Evolutionary conservation across 2,888 invertebrate species (phyloP), one percentile per base, ranked within the genome.

Genomic region (Lycia hirtaria): DNA sequence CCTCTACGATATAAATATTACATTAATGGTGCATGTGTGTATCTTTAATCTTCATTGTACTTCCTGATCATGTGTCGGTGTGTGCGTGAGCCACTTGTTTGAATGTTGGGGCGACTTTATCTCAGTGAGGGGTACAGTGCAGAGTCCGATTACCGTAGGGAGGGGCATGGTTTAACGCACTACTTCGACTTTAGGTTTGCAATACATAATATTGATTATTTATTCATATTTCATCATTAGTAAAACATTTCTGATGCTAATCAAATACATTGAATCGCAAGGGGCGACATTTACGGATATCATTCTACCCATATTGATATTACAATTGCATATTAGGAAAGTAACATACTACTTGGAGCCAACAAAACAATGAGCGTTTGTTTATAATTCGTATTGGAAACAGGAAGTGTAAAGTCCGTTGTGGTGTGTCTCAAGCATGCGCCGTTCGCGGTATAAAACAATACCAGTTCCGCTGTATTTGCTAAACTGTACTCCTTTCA

Each of bases 51-150:
- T 89, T 85, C 81, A 88, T 91, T 91, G 89, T 91, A 91, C 91
- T 92, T 92, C 92, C 92, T 92, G 88, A 89, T 88, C 76, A 76
- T 78, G 69, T 60, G 71, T 62, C 33, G 37, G 90, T 88, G 90
- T 91, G 90, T 89, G 91, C 56, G 91, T 90, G 84, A 87, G 86
- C 87, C 91, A 92, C 91, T 91, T 92, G 92, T 91, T 91, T 85
- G 89, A 89, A 88, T 89, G 89, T 81, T 88, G 85, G 91, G 92
- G 90, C 87, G 85, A 87, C 89, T 89, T 87, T 90, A 89, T 90
- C 90, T 88, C 86, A 76, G 85, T 73, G 83, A 88, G 91, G 90
- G 89, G 88, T 88, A 85, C 85, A 88, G 90, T 85, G 88, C 89
- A 89, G 90, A 89, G 90, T 90, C 88, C 90, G 87, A 91, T 91